phyloP scores from a whole-genome alignment of 2,113 vertebrate species.

The Takifugu flavidus region DNA sequence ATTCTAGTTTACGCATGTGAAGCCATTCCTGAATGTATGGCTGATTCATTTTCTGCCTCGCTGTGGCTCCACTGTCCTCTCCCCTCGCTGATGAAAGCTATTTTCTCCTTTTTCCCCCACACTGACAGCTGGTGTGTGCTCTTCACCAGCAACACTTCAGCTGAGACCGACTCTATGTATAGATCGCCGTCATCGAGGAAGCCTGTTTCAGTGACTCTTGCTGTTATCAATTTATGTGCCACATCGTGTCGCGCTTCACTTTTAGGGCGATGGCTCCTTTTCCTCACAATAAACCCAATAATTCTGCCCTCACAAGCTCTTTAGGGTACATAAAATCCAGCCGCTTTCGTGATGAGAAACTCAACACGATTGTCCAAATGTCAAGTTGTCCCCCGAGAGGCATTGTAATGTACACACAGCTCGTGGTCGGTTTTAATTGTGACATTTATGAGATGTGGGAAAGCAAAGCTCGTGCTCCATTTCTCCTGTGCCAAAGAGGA shows the following conservation, averaged over 20 bases:
- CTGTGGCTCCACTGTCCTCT: constrained; percentile 44
- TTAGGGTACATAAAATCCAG: constrained; percentile 44
- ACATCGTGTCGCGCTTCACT: constrained; percentile 24
- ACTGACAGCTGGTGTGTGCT: constrained; percentile 68
- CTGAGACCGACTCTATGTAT: constrained; percentile 65
- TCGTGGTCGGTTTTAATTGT: constrained; percentile 68
- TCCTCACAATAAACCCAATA: constrained; percentile 45
- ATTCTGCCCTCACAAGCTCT: constrained; percentile 54
- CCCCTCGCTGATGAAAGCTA: constrained; percentile 60
- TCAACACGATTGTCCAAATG: constrained; percentile 69
- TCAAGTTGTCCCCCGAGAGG: constrained; percentile 63
- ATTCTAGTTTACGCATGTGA: constrained; percentile 48
- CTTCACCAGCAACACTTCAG: constrained; percentile 64
- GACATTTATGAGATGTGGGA: constrained; percentile 69
- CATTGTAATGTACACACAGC: constrained; percentile 56
- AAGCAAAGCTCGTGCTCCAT: constrained; percentile 45
- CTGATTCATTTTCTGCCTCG: constrained; percentile 52
- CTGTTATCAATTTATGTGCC: constrained; percentile 59
- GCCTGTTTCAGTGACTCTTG: constrained; percentile 43
- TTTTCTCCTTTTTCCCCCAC: constrained; percentile 61
- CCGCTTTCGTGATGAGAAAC: constrained; percentile 53
- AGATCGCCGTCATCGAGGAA: constrained; percentile 54
- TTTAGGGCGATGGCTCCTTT: constrained; percentile 48
- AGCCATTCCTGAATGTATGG: constrained; percentile 55
- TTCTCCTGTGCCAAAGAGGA: constrained; percentile 39